Evolutionary conservation across 2,797 vertebrate genomes (phyloP).

Genomic region (Arrhamphus sclerolepis): DNA sequence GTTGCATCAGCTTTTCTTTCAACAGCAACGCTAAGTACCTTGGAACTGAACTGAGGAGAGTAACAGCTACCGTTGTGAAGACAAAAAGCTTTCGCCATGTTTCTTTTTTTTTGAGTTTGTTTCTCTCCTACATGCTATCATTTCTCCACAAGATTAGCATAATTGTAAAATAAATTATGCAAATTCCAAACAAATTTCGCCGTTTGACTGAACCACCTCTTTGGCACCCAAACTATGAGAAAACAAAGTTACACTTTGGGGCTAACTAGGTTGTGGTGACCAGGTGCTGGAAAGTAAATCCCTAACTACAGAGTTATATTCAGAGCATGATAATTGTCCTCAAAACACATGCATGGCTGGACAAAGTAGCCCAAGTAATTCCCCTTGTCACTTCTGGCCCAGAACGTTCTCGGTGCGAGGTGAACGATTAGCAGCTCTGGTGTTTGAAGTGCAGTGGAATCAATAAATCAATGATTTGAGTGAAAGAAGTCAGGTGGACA

Average conservation of each 20-base stretch:
- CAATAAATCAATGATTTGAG: slow-evolving; percentile 63
- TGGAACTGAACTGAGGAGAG: no score
- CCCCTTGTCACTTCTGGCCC: slow-evolving; percentile 45
- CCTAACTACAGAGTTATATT: slow-evolving; percentile 57
- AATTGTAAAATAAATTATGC: no score
- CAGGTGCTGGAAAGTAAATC: slow-evolving; percentile 55
- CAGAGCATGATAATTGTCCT: slow-evolving; percentile 76
- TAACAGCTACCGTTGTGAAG: no score
- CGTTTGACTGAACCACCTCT: no score
- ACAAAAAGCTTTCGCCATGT: no score
- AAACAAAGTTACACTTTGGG: slow-evolving; percentile 7
- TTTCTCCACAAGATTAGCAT: no score
- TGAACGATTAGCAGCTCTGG: slow-evolving; percentile 45
- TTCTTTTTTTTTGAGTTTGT: no score
- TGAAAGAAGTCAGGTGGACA: slow-evolving; percentile 62
- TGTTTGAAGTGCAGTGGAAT: slow-evolving; percentile 26
- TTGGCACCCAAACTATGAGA: background rate
- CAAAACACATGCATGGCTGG: slow-evolving; percentile 55
- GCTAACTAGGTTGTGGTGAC: slow-evolving; percentile 30
- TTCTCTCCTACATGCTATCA: no score
- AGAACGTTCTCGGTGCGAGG: slow-evolving; percentile 19
- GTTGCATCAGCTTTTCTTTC: no score
- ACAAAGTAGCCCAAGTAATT: slow-evolving; percentile 55
- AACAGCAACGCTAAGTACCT: no score
- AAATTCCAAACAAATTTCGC: no score